Base-by-base conservation (phyloP, 2,888 invertebrate species). In the Lasioglossum vierecki region DNA sequence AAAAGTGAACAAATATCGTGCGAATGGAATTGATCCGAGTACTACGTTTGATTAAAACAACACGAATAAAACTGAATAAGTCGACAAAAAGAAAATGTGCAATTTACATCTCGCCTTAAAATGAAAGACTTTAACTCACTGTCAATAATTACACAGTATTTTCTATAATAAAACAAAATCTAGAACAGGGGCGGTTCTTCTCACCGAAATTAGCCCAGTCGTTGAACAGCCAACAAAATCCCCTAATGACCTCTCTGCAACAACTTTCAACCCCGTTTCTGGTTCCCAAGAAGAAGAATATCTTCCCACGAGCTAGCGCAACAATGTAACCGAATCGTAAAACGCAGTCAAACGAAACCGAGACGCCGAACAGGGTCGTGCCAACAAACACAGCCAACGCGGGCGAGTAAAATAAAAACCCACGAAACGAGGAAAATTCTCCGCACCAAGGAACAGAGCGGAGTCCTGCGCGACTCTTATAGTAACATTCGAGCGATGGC, bases 331-430 rank as follows among this genome's bases (percentile, higher is more conserved):
- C 35, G 66, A 18, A 18, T 35, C 35, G 35, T 66, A 66, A 66
- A 66, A 66, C 35, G 35, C 35, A 66, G 35, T 66, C 66, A 9
- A 66, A 66, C 66, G 66, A 35, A 35, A 66, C 66, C 66, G 66
- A 30, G 35, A 66, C 30, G 30, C 66, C 30, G 2, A 35, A 30
- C 66, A 18, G 4, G 11, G 18, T 30, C 66, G 66, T 66, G 66
- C 66, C 35, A 66, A 6, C 66, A 5, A 30, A 15, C 60, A 6
- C 15, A 63, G 60, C 60, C 60, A 63, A 63, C 60, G 60, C 13
- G 44, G 13, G 44, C 5, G 5, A 30, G 15, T 15, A 30, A 63
- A 63, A 30, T 11, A 26, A 30, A 63, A 63, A 63, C 30, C 15
- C 26, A 5, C 26, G 30, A 15, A 63, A 5, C 22, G 15, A 26